These are phyloP conservation scores for Dendrolimus kikuchii DNA, from an alignment of 1,140 invertebrate genomes.

Conservation along the genomic window DNA sequence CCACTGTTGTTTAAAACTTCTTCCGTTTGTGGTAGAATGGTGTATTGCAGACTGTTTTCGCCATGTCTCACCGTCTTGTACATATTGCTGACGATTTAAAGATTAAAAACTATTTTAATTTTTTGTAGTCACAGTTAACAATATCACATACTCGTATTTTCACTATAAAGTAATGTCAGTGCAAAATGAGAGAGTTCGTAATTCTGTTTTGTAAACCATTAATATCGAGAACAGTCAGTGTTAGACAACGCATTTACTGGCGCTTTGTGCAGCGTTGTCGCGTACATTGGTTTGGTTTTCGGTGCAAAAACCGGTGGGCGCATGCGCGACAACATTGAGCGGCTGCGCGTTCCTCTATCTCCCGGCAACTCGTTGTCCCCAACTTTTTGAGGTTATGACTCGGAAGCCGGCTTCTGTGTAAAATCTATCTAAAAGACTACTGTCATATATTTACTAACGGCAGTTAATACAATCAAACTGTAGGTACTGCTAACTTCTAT, in stretches of 20 bases:
- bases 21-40: conserved; percentile 80
- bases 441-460: too few relatives aligned
- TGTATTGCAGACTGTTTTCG: conserved; percentile 81
- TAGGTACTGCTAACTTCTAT: too few relatives aligned
- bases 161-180: conserved; percentile 16
- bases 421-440: conserved; percentile 17
- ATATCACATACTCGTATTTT: conserved; percentile 52
- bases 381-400: conserved; percentile 62
- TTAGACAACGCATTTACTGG: conserved; percentile 32
- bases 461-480: too few relatives aligned
- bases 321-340: conserved; percentile 68
- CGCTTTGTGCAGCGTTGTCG: conserved; percentile 51
- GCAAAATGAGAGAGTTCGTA: conserved; percentile 17
- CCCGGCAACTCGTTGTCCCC: conserved; percentile 29
- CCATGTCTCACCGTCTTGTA: conserved; percentile 83
- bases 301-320: conserved; percentile 19
- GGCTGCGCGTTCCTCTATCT: conserved; percentile 51
- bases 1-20: conserved; percentile 76
- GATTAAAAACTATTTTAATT: conserved; percentile 45
- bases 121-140: conserved; percentile 25
- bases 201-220: conserved; percentile 28
- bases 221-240: conserved; percentile 38
- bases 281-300: conserved; percentile 6
- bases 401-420: conserved; percentile 40
- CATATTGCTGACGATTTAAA: conserved; percentile 65